Conservation (phyloP, 37 sponge, comb jelly and placozoan species). For the Diacarnus erythraeanus region DNA sequence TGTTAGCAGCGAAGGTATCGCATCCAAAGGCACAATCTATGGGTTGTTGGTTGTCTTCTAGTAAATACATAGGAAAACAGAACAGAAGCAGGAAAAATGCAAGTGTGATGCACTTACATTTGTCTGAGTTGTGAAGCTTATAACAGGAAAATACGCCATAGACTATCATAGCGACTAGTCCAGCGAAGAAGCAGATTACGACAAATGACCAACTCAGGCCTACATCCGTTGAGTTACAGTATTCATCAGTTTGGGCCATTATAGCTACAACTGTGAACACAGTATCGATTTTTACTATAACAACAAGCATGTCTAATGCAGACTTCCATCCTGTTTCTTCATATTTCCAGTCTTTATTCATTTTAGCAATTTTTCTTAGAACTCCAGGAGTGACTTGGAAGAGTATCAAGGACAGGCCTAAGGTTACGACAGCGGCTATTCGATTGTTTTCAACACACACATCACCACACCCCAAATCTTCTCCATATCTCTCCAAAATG, state of each 20-base stretch:
- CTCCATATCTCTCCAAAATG: neutral
- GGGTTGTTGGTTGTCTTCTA: conserved; percentile 6
- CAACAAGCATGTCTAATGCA: neutral
- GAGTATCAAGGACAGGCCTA: neutral
- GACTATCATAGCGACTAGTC: neutral
- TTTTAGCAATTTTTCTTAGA: neutral
- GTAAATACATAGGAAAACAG: neutral
- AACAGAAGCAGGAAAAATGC: neutral
- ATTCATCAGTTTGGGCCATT: neutral
- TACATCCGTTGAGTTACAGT: neutral
- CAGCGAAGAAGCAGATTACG: neutral
- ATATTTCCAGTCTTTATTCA: too few species aligned
- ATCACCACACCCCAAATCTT: neutral
- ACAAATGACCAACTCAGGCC: neutral
- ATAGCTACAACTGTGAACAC: neutral
- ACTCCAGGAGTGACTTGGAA: neutral
- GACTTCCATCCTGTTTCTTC: neutral
- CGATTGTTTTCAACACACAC: neutral
- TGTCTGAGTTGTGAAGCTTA: neutral
- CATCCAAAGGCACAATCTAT: conserved; percentile 12
- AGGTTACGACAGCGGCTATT: neutral
- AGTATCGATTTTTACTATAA: neutral
- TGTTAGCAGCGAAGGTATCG: neutral
- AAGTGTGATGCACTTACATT: neutral
- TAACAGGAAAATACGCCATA: neutral